These are phyloP conservation scores for Coptodon rendalli DNA, from an alignment of 2,113 vertebrate species.

Conservation along the genomic window DNA sequence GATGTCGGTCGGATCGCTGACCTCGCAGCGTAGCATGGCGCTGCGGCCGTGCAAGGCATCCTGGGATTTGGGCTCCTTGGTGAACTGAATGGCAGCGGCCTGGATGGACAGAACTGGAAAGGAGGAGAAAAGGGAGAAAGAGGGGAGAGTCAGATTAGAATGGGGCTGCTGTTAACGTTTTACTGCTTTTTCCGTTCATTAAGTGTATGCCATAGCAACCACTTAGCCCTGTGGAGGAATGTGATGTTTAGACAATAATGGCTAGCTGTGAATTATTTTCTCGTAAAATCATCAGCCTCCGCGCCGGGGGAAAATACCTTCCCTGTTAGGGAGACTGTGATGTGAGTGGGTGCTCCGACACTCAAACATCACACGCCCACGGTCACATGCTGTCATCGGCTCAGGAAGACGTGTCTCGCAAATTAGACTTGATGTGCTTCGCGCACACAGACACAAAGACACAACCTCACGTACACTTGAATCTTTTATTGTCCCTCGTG, in stretches of 20 bases:
- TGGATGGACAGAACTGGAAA: slow-evolving; percentile 60
- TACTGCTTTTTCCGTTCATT: slow-evolving; percentile 64
- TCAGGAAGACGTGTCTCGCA: neutral
- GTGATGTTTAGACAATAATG: slow-evolving; percentile 49
- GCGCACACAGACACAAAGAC: neutral
- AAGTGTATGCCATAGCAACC: slow-evolving; percentile 24
- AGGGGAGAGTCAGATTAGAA: slow-evolving; percentile 29
- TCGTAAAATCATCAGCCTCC: slow-evolving; percentile 31
- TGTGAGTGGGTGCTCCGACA: neutral
- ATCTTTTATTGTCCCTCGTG: slow-evolving; percentile 17
- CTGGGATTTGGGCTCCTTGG: slow-evolving; percentile 92
- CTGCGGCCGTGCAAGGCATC: slow-evolving; percentile 91
- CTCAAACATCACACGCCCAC: neutral
- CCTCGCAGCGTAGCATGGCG: slow-evolving; percentile 93
- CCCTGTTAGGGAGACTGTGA: neutral
- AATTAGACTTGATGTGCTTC: neutral
- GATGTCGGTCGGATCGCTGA: slow-evolving; percentile 65
- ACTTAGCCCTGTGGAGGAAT: slow-evolving; percentile 33
- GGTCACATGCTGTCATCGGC: neutral
- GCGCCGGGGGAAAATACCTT: neutral
- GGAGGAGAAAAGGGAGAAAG: neutral
- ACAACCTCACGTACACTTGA: slow-evolving; percentile 3
- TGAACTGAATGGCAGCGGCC: slow-evolving; percentile 77
- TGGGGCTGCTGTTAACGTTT: slow-evolving; percentile 36
- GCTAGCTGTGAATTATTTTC: slow-evolving; percentile 40